These are phyloP conservation scores for Cepaea nemoralis DNA, from an alignment of 1,140 invertebrate species.

Conservation along the genomic window DNA sequence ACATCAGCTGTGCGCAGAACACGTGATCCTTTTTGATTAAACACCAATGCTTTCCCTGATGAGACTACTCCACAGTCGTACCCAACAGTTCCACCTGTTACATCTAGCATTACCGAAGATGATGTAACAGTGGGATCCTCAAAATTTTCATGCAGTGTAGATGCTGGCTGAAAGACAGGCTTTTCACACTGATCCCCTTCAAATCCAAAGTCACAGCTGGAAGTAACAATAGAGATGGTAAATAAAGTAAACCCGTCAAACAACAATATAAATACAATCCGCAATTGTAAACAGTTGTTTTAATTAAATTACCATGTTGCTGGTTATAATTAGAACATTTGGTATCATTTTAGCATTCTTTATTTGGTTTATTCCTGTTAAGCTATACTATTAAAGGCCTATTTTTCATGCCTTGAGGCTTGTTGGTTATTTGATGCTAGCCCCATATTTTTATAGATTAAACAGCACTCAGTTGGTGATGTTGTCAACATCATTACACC, in stretches of 20 bases:
- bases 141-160: constrained; percentile 69
- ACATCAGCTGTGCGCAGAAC: constrained; percentile 70
- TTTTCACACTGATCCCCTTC: constrained; percentile 65
- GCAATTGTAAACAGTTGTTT: too few species aligned
- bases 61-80: constrained; percentile 72
- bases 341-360: too few species aligned
- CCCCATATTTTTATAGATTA: too few species aligned
- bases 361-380: too few species aligned
- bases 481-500: too few species aligned
- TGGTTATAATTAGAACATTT: too few species aligned
- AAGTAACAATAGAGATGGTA: constrained; percentile 1
- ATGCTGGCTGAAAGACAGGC: constrained; percentile 59
- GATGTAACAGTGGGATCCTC: constrained; percentile 48
- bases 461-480: too few species aligned
- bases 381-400: too few species aligned
- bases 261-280: background rate
- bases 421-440: too few species aligned
- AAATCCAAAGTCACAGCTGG: constrained; percentile 73
- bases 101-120: constrained; percentile 45
- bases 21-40: constrained; percentile 67
- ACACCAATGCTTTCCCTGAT: constrained; percentile 71
- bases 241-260: constrained; percentile 20
- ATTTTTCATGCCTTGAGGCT: too few species aligned
- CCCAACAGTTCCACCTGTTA: constrained; percentile 62
- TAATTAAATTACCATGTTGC: too few species aligned